These are phyloP conservation scores for Xyrichtys novacula DNA, from an alignment of 2,797 vertebrate genomes.

Conservation along the genomic window DNA sequence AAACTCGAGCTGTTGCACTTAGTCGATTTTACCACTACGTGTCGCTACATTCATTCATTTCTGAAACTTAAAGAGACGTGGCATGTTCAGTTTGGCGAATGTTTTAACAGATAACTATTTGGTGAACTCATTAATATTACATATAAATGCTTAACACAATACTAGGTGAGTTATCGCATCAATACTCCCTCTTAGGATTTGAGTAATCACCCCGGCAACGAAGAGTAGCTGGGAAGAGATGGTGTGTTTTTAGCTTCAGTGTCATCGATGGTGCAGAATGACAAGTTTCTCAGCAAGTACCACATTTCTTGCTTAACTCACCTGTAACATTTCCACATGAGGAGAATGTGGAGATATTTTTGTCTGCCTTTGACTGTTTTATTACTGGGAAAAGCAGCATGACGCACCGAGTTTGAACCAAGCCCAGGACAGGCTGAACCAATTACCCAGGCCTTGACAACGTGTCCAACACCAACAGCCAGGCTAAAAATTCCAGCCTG, in stretches of 20 bases:
- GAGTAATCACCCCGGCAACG: no score
- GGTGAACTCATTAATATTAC: no score
- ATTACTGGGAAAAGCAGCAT: constrained; percentile 67
- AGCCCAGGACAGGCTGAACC: constrained; percentile 77
- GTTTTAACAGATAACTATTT: not conserved
- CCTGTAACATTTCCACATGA: constrained; percentile 27
- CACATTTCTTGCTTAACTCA: constrained; percentile 45
- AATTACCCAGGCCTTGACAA: constrained; percentile 73
- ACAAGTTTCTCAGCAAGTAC: constrained; percentile 13
- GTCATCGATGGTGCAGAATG: not conserved
- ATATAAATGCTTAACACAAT: no score
- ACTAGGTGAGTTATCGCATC: no score
- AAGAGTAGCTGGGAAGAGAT: no score
- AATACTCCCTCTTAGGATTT: no score
- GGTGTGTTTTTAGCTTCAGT: not conserved
- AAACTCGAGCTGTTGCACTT: no score
- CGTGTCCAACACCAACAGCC: constrained; percentile 73
- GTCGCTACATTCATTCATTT: constrained; percentile 46
- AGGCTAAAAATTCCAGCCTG: constrained; percentile 67
- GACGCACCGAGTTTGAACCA: constrained; percentile 58
- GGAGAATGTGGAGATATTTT: constrained; percentile 47
- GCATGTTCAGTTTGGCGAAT: no score
- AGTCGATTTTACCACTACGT: constrained; percentile 48
- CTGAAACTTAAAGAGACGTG: not conserved
- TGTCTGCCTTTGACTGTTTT: constrained; percentile 63